Evolutionary conservation across 2,888 invertebrate species (phyloP).

Genomic region (Mythimna vitellina): DNA sequence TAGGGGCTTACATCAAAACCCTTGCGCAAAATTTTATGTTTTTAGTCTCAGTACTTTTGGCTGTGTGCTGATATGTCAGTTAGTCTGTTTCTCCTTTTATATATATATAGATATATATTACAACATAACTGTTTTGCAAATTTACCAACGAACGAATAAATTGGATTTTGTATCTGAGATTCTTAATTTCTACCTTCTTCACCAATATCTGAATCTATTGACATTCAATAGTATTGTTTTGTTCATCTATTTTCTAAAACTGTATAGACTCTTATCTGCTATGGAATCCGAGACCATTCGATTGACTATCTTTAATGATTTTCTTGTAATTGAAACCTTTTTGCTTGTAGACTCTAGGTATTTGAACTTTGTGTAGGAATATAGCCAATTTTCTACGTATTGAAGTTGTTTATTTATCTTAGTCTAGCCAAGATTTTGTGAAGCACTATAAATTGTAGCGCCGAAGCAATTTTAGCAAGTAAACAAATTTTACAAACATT

Average conservation of each 20-base stretch:
- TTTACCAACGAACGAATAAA: background rate
- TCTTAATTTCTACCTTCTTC: background rate
- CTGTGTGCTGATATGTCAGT: too few species aligned
- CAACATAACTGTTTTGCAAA: background rate
- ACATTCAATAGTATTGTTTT: constrained; percentile 1
- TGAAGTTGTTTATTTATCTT: constrained; percentile 19
- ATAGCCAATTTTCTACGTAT: constrained; percentile 1
- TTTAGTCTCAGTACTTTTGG: too few species aligned
- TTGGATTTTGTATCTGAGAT: background rate
- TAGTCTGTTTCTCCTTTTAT: too few species aligned
- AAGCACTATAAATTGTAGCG: constrained; percentile 12
- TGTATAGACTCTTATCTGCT: background rate
- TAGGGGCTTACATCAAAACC: too few species aligned
- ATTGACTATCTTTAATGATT: background rate
- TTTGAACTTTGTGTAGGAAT: background rate
- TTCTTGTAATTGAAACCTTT: background rate
- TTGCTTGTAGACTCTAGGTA: background rate
- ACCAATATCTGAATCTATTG: background rate
- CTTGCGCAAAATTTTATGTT: too few species aligned
- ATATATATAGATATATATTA: too few species aligned
- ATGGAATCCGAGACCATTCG: background rate
- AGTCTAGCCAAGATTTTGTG: constrained; percentile 8
- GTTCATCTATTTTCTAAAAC: background rate
- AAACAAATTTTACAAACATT: constrained; percentile 6
- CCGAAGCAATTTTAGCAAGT: constrained; percentile 11